Conservation (phyloP, 35 echinoderm and acorn worm genomes). For the Heliocidaris erythrogramma region DNA sequence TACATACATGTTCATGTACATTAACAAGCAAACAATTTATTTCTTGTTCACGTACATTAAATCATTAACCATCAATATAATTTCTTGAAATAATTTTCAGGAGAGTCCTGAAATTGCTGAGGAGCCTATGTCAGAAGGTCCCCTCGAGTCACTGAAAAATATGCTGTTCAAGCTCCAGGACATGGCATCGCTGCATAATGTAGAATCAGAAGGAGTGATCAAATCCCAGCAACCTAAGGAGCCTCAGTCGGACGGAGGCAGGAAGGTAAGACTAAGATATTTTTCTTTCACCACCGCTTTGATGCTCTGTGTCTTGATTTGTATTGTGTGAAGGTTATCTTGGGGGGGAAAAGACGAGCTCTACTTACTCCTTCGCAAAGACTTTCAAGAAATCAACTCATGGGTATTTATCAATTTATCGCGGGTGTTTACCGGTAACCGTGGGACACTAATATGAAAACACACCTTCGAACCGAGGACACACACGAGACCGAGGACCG, state of each 20-base stretch:
- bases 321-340: no score
- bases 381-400: no score
- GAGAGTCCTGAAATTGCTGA: neutral
- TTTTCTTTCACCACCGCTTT: no score
- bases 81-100: neutral
- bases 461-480: no score
- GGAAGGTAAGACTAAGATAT: neutral
- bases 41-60: neutral
- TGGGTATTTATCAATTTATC: no score
- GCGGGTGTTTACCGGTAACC: no score
- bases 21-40: neutral
- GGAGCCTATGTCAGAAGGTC: constrained; percentile 43
- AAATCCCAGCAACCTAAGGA: constrained; percentile 8
- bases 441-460: no score
- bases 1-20: no score
- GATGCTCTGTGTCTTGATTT: no score
- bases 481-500: no score
- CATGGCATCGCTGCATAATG: constrained; percentile 43
- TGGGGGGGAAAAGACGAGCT: no score
- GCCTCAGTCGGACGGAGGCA: neutral
- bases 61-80: neutral
- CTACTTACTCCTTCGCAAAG: no score
- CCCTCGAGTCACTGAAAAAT: constrained; percentile 82
- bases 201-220: neutral
- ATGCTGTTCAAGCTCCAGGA: constrained; percentile 77